Evolutionary conservation across 2,113 vertebrate genomes (phyloP).

Genomic region (Sapayoa aenigma): DNA sequence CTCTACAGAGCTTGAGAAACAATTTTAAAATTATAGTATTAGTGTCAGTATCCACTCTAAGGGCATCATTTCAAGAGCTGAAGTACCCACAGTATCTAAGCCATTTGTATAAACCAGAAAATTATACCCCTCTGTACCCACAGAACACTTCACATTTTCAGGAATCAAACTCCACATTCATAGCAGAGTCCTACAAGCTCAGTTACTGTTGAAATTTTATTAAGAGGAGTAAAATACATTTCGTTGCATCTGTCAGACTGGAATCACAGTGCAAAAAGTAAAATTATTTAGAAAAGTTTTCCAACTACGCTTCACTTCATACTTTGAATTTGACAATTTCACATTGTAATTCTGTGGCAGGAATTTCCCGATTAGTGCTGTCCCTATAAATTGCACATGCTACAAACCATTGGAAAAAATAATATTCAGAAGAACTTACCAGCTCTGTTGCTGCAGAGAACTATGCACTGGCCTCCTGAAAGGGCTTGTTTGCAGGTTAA

Average conservation of each 20-base stretch:
- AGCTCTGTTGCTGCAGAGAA: neutral
- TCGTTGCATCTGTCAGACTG: neutral
- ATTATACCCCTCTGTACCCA: neutral
- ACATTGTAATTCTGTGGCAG: neutral
- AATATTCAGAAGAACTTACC: neutral
- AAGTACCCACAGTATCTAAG: neutral
- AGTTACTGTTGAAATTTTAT: neutral
- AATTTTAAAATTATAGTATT: neutral
- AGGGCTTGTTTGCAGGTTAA: neutral
- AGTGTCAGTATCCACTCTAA: neutral
- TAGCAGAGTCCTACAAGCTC: neutral
- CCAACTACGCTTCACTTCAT: neutral
- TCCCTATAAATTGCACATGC: neutral
- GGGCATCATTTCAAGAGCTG: neutral
- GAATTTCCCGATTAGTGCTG: neutral
- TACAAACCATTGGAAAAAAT: neutral
- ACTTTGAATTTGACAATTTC: neutral
- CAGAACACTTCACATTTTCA: neutral
- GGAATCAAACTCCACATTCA: neutral
- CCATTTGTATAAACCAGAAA: neutral
- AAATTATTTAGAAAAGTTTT: neutral
- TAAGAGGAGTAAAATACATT: neutral
- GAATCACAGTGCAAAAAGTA: neutral
- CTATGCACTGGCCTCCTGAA: neutral
- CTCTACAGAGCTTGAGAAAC: neutral